Percentiles rank a stretch among this genome's conserved stretches.
These are phyloP conservation scores for Willowsia nigromaculata DNA, from an alignment of 2,888 invertebrate species.

Conservation along the genomic window DNA sequence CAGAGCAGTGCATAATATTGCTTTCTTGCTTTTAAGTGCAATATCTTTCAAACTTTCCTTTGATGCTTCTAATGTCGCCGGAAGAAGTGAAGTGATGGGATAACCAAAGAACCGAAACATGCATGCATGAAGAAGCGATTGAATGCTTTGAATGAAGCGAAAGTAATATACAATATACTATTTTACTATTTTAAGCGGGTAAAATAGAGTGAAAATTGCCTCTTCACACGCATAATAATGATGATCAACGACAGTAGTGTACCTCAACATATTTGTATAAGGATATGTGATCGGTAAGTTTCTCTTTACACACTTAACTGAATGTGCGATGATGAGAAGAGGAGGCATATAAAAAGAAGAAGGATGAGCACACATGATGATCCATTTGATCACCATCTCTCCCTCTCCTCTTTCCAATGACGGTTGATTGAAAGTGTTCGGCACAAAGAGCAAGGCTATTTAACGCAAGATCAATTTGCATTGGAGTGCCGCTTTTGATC, in stretches of 20 bases:
- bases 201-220: constrained; percentile 54
- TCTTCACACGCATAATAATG: constrained; percentile 58
- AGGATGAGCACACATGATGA: constrained; percentile 63
- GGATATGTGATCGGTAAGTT: constrained; percentile 43
- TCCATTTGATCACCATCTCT: constrained; percentile 61
- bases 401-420: constrained; percentile 31
- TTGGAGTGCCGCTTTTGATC: constrained; percentile 77
- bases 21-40: constrained; percentile 21
- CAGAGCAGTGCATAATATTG: constrained; percentile 3
- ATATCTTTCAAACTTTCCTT: constrained; percentile 45
- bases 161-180: not conserved
- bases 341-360: constrained; percentile 45
- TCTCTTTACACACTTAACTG: not conserved
- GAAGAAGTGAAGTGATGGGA: constrained; percentile 55
- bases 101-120: constrained; percentile 46
- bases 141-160: constrained; percentile 10
- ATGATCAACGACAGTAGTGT: not conserved
- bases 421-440: constrained; percentile 70
- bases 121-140: constrained; percentile 62
- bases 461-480: constrained; percentile 77
- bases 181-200: not conserved
- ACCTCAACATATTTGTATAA: not conserved
- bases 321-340: constrained; percentile 28
- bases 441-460: constrained; percentile 75
- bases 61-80: constrained; percentile 59